These are phyloP conservation scores for Emys orbicularis DNA, from an alignment of 2,797 vertebrate genomes.

Conservation along the genomic window DNA sequence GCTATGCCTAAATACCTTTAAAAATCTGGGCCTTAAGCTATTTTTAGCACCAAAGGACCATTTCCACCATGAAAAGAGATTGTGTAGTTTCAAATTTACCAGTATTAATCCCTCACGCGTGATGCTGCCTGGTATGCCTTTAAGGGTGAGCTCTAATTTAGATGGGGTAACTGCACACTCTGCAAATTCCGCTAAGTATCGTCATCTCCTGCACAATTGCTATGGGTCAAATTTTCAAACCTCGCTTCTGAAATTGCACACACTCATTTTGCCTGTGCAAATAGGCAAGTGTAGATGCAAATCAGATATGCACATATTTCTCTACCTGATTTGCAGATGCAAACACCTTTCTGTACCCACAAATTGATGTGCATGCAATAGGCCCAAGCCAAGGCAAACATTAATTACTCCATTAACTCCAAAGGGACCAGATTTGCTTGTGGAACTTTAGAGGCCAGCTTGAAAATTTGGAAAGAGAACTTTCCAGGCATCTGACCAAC, in stretches of 20 bases:
- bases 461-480: slow-evolving; percentile 69
- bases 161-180: not conserved
- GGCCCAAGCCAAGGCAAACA: slow-evolving; percentile 57
- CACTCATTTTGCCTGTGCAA: slow-evolving; percentile 6
- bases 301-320: slow-evolving; percentile 42
- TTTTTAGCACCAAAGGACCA: not conserved
- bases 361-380: slow-evolving; percentile 7
- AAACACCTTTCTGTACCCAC: slow-evolving; percentile 70
- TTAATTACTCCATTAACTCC: slow-evolving; percentile 60
- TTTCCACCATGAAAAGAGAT: not conserved
- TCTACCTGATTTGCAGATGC: slow-evolving; percentile 63
- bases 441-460: slow-evolving; percentile 54
- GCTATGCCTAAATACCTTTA: not conserved
- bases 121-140: not conserved
- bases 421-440: slow-evolving; percentile 66
- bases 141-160: slow-evolving; percentile 36
- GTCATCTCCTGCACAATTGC: slow-evolving; percentile 1
- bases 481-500: slow-evolving; percentile 72
- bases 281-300: slow-evolving; percentile 44
- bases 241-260: not conserved
- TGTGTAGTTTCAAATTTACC: not conserved
- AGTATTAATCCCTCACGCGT: not conserved
- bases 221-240: not conserved
- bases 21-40: not conserved
- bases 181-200: slow-evolving; percentile 37